Evolutionary conservation across 2,888 invertebrate species (phyloP).

Genomic region (Ochropleura plecta): DNA sequence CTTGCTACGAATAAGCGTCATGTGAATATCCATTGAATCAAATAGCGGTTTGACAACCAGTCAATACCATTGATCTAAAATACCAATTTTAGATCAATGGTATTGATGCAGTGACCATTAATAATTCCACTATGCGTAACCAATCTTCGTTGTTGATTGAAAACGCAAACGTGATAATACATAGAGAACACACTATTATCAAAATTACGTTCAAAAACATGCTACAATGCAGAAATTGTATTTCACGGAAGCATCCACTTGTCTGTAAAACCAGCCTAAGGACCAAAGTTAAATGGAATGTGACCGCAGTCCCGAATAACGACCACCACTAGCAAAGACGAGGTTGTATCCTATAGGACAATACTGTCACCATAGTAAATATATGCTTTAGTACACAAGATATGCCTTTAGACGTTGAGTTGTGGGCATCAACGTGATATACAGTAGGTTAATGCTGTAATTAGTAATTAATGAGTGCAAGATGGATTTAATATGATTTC

Average conservation of each 20-base stretch:
- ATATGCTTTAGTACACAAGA: background rate
- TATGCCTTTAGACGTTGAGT: background rate
- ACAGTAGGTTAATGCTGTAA: too few species aligned
- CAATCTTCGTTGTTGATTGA: background rate
- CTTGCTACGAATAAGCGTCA: background rate
- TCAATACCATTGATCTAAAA: too few species aligned
- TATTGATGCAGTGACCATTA: background rate
- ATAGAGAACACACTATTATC: background rate
- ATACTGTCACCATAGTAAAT: slow-evolving; percentile 27
- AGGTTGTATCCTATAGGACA: slow-evolving; percentile 26
- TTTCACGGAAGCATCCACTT: background rate
- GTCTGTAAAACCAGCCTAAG: slow-evolving; percentile 45
- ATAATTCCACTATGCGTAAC: background rate
- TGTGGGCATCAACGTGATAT: background rate
- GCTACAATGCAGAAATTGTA: background rate
- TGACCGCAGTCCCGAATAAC: slow-evolving; percentile 72
- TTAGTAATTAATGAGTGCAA: background rate
- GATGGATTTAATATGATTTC: background rate
- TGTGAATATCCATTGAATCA: background rate
- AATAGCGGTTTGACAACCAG: background rate
- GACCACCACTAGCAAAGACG: slow-evolving; percentile 43
- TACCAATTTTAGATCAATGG: background rate
- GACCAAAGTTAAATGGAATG: slow-evolving; percentile 79
- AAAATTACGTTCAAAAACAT: background rate
- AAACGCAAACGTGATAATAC: too few species aligned